Evolutionary conservation across 53 echinoderm and acorn worm species (phyloP).

Genomic region (Paelopatides confundens): DNA sequence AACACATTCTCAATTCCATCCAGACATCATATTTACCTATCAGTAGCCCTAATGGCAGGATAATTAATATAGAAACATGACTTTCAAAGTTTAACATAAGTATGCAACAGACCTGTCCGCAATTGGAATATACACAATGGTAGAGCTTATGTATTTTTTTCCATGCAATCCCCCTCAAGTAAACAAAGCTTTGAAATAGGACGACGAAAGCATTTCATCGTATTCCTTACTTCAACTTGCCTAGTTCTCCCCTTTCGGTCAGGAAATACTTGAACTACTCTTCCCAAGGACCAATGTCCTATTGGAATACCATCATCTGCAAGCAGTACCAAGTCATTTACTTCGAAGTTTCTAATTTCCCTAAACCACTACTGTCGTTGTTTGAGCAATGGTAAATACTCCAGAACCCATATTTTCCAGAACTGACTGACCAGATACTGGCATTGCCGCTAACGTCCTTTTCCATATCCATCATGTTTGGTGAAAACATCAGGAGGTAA

Average conservation of each 20-base stretch:
- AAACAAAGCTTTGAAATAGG: constrained; percentile 42
- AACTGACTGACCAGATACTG: constrained; percentile 65
- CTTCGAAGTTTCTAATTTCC: constrained; percentile 34
- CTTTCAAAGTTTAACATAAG: too few species aligned
- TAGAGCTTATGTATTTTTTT: too few species aligned
- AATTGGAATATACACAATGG: too few species aligned
- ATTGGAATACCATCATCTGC: constrained; percentile 38
- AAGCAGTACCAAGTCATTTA: constrained; percentile 58
- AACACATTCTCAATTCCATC: too few species aligned
- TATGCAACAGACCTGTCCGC: too few species aligned
- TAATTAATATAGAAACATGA: too few species aligned
- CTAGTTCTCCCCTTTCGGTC: not conserved
- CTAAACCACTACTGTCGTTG: constrained; percentile 55
- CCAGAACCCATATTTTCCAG: constrained; percentile 63
- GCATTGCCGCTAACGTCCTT: constrained; percentile 61
- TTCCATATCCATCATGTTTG: constrained; percentile 37
- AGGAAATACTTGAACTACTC: constrained; percentile 1
- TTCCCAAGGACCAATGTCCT: constrained; percentile 56
- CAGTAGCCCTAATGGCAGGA: too few species aligned
- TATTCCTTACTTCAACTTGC: constrained; percentile 10
- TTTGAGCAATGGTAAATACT: constrained; percentile 76
- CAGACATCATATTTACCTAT: too few species aligned
- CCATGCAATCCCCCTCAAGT: not conserved
- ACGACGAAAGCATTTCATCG: not conserved
- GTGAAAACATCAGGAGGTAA: constrained; percentile 47